These are phyloP conservation scores for Seriola dumerili DNA, from an alignment of 2,113 vertebrate species.

Conservation along the genomic window DNA sequence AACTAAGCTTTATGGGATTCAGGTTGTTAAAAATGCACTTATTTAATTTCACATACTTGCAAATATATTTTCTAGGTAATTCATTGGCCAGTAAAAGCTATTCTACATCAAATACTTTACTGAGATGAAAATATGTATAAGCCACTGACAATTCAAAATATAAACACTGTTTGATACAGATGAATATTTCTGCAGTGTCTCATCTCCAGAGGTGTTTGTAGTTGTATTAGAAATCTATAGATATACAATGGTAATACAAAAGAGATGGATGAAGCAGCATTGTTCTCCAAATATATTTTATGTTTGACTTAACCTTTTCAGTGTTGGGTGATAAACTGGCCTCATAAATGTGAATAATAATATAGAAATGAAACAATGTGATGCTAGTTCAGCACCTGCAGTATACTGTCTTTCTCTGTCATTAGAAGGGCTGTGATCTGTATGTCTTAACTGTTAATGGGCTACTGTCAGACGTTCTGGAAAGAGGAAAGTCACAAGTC, in stretches of 20 bases:
- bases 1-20: constrained; percentile 35
- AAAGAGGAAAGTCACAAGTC: constrained; percentile 54
- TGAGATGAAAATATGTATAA: neutral
- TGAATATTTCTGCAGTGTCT: neutral
- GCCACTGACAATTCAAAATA: neutral
- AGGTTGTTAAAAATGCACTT: constrained; percentile 49
- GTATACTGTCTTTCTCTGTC: constrained; percentile 34
- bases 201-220: neutral
- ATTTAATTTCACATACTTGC: constrained; percentile 38
- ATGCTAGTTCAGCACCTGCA: neutral
- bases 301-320: neutral
- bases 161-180: neutral
- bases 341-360: neutral
- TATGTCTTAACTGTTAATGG: constrained; percentile 53
- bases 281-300: neutral
- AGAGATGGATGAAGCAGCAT: neutral
- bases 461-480: constrained; percentile 44
- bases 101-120: neutral
- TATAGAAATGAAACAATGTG: neutral
- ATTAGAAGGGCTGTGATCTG: constrained; percentile 25
- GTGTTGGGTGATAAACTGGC: neutral
- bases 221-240: neutral
- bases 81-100: constrained; percentile 32
- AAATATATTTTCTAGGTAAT: constrained; percentile 30
- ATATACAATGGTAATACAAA: neutral